These are phyloP conservation scores for Caradrina kadenii DNA, from an alignment of 2,888 invertebrate genomes.

Conservation along the genomic window DNA sequence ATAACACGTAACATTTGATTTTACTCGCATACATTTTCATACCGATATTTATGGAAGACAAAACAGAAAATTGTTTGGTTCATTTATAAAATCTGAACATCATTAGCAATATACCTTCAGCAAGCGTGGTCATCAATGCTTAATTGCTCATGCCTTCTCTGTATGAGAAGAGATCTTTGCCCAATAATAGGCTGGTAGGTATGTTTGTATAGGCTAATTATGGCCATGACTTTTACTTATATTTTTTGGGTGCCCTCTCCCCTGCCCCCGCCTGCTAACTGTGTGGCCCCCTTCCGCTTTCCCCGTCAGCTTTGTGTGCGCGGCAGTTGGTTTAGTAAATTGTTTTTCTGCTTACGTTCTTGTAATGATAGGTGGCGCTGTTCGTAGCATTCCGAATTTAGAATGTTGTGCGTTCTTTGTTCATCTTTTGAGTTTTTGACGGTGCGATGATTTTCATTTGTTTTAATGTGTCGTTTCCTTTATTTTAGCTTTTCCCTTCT, in stretches of 20 bases:
- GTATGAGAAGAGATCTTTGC: no score
- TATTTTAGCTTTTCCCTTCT: not conserved
- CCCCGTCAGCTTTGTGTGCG: not conserved
- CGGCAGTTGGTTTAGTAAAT: not conserved
- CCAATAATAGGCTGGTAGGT: no score
- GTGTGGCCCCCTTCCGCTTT: not conserved
- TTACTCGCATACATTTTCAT: no score
- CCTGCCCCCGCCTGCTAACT: not conserved
- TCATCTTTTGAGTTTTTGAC: not conserved
- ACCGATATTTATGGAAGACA: no score
- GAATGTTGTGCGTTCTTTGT: not conserved
- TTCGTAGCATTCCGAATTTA: not conserved
- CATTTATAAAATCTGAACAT: no score
- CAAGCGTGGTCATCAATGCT: no score
- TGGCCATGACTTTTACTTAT: no score
- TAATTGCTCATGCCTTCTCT: no score
- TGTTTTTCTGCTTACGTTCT: not conserved
- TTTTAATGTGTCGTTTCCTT: not conserved
- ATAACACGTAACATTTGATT: no score
- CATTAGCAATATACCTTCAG: no score
- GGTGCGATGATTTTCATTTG: not conserved
- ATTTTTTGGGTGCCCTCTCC: not conserved
- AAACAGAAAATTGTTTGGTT: no score
- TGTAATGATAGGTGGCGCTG: constrained; percentile 47
- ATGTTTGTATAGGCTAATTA: no score